Evolutionary conservation across 2,888 invertebrate genomes (phyloP).

Genomic region (Hypena proboscidalis): DNA sequence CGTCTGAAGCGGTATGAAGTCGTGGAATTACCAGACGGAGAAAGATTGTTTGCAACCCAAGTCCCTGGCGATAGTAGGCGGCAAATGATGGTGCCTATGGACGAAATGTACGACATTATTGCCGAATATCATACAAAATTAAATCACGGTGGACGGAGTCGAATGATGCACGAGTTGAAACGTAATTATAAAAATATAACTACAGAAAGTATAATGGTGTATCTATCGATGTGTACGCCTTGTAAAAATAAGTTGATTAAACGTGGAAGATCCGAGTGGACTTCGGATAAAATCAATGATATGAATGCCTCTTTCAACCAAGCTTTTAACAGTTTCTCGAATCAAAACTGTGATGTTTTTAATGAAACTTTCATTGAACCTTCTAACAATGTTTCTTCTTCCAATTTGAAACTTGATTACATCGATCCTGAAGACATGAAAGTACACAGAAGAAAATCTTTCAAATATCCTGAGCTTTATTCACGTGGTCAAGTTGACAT

Average conservation of each 20-base stretch:
- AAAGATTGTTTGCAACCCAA: slow-evolving; percentile 46
- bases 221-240: slow-evolving; percentile 53
- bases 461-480: slow-evolving; percentile 53
- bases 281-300: slow-evolving; percentile 12
- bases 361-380: too few relatives aligned
- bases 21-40: slow-evolving; percentile 49
- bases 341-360: too few relatives aligned
- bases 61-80: slow-evolving; percentile 37
- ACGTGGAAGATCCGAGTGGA: slow-evolving; percentile 21
- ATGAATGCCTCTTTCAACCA: slow-evolving; percentile 10
- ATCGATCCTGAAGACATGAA: slow-evolving; percentile 14
- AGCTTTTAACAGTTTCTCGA: slow-evolving; percentile 2
- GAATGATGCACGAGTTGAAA: slow-evolving; percentile 57
- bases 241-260: slow-evolving; percentile 50
- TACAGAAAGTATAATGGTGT: slow-evolving; percentile 54
- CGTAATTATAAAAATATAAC: slow-evolving; percentile 61
- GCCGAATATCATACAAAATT: slow-evolving; percentile 53
- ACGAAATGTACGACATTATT: slow-evolving; percentile 66
- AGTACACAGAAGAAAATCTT: slow-evolving; percentile 12
- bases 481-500: slow-evolving; percentile 63
- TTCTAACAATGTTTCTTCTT: slow-evolving; percentile 1
- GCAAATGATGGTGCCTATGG: slow-evolving; percentile 47
- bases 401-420: slow-evolving; percentile 17
- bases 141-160: slow-evolving; percentile 59
- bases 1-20: slow-evolving; percentile 56